Base-by-base conservation (phyloP, 2,888 invertebrate genomes). In the Hedychridium roseum region DNA sequence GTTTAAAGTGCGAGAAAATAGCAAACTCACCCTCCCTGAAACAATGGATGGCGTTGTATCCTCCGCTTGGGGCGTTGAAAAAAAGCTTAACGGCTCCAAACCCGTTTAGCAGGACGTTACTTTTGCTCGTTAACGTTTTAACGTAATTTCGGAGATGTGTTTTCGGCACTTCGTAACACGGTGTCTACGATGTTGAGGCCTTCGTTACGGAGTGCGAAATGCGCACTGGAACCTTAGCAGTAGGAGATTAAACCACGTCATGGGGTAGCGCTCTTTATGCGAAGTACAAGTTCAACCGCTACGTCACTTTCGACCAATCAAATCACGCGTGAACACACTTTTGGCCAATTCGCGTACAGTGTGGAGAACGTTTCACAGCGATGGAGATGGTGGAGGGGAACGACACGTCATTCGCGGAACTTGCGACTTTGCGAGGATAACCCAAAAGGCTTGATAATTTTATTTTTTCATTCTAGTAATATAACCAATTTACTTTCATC, bases 21-120 rank as follows among this genome's bases (percentile, higher is more conserved):
- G 28, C 34, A 15, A 30, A 66, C 72, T 68, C 44, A 71, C 71
- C 72, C 71, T 68, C 71, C 68, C 50, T 49, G 57, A 57, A 50
- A 65, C 63, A 34, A 68, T 66, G 30, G 51, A 40, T 43, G 36
- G 42, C 42, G 43, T 26, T 54, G 50, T 52, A 50, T 37, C 44
- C 54, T 64, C 66, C 66, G 64, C 69, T 57, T 49, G 65, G 49
- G 43, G 38, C 43, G 53, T 32, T 6, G 30, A 54, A 32, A 37
- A 47, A 31, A 40, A 18, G 23, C 11, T 36, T 9, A 27, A 27
- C 12, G n/a, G 16, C 16, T 16, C 16, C 26, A 9, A 9, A 17
- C n/a, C n/a, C n/a, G n/a, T n/a, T n/a, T n/a, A n/a, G n/a, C n/a
- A n/a, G n/a, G n/a, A n/a, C n/a, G n/a, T n/a, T n/a, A n/a, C n/a